Percentiles rank a stretch among this genome's conserved stretches.
These are phyloP conservation scores for Trachurus trachurus DNA, from an alignment of 2,797 vertebrate species.

Conservation along the genomic window DNA sequence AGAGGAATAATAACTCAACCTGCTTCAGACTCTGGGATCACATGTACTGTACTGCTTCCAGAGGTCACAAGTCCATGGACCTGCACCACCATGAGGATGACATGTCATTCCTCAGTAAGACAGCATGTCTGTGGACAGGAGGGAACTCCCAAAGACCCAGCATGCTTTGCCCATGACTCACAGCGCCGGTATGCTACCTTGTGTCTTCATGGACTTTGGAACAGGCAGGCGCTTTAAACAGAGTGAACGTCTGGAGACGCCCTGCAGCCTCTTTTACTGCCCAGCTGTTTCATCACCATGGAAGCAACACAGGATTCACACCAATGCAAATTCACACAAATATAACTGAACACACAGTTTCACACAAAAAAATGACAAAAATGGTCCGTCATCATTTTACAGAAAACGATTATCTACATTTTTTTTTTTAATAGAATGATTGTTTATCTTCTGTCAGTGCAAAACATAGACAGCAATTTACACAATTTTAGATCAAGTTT, in stretches of 20 bases:
- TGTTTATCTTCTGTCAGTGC: too few species aligned
- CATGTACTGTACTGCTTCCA: not conserved
- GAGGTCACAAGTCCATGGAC: not conserved
- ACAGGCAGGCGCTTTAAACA: constrained; percentile 43
- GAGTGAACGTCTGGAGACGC: constrained; percentile 37
- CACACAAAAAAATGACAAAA: not conserved
- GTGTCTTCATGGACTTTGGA: constrained; percentile 61
- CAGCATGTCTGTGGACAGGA: not conserved
- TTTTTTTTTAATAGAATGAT: too few species aligned
- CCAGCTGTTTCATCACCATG: constrained; percentile 18
- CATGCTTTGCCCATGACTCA: constrained; percentile 61
- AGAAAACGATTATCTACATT: too few species aligned
- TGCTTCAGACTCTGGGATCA: not conserved
- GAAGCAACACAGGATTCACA: constrained; percentile 8
- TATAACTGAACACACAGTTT: not conserved
- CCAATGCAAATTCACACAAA: not conserved
- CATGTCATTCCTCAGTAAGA: constrained; percentile 35
- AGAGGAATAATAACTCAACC: too few species aligned
- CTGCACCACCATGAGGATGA: constrained; percentile 6
- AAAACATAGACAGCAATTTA: too few species aligned
- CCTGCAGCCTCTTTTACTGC: constrained; percentile 40
- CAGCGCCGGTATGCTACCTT: constrained; percentile 50
- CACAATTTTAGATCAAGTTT: not conserved
- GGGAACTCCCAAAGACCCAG: constrained; percentile 35
- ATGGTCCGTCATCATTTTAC: too few species aligned